A percentile compares a stretch with the other conserved stretches of the same genome.
Conservation (phyloP, 2,113 vertebrate species). For the Perognathus longimembris region DNA sequence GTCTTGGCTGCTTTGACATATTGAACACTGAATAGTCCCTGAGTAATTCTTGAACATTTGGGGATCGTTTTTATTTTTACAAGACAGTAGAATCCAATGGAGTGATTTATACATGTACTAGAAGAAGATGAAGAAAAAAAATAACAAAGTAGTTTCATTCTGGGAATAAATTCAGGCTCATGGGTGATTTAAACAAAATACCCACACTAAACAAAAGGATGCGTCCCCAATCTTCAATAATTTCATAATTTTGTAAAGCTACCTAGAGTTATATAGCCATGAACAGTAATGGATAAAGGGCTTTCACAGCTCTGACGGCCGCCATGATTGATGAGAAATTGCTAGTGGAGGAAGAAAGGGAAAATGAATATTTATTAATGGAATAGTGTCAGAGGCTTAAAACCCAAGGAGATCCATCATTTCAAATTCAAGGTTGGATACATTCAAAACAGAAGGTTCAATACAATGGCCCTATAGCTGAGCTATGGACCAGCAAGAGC, state of each 20-base stretch:
- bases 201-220: conserved; percentile 60
- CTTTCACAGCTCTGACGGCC: conserved; percentile 88
- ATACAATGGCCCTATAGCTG: conserved; percentile 78
- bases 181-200: conserved; percentile 55
- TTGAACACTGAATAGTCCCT: conserved; percentile 88
- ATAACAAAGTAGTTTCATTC: conserved; percentile 80
- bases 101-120: conserved; percentile 87
- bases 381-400: conserved; percentile 85
- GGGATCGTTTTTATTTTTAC: conserved; percentile 90
- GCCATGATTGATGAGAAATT: conserved; percentile 90
- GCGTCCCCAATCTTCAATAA: conserved; percentile 76
- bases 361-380: conserved; percentile 93
- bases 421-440: conserved; percentile 86
- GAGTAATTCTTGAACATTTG: conserved; percentile 89
- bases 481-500: conserved; percentile 83
- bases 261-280: conserved; percentile 83
- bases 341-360: conserved; percentile 86
- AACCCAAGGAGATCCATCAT: conserved; percentile 89
- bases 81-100: conserved; percentile 88
- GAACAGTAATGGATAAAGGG: conserved; percentile 86
- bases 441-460: conserved; percentile 82
- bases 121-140: conserved; percentile 78
- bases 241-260: conserved; percentile 84
- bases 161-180: conserved; percentile 76
- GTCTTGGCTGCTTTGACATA: conserved; percentile 89